Conservation (phyloP, 2,797 vertebrate genomes). For the Simalia tracyae region DNA sequence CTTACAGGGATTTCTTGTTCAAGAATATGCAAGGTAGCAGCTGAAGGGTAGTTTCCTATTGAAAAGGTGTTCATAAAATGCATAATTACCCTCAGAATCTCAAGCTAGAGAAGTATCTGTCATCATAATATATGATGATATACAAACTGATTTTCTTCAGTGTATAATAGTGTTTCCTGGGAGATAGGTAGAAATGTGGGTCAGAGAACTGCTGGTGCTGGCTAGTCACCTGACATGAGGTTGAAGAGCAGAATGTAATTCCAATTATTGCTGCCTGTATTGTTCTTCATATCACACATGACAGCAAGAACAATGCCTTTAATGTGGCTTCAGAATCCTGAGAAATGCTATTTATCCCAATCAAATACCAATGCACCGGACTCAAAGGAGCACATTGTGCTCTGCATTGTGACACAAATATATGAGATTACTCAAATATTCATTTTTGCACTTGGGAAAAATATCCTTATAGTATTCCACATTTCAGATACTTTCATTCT, state of each 20-base stretch:
- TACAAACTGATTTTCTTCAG: not conserved
- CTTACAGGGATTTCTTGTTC: not conserved
- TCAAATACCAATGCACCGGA: not conserved
- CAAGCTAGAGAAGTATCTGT: not conserved
- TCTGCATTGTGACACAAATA: not conserved
- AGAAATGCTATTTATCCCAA: not conserved
- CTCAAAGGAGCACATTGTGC: not conserved
- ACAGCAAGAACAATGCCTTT: conserved; percentile 1
- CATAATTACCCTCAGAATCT: not conserved
- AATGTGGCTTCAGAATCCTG: not conserved
- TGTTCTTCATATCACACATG: conserved; percentile 25
- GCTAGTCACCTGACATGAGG: not conserved
- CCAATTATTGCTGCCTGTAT: conserved; percentile 18
- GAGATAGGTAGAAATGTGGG: conserved; percentile 20
- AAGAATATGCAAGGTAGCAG: not conserved
- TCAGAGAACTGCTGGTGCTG: conserved; percentile 8
- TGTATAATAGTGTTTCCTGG: not conserved
- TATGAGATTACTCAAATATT: not conserved
- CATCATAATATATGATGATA: not conserved
- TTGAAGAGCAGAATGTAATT: conserved; percentile 20
- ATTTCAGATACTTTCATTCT: not conserved
- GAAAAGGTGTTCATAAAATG: not conserved
- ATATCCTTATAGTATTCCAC: not conserved
- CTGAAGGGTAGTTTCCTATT: not conserved
- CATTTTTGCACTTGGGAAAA: not conserved